Evolutionary conservation across 2,888 invertebrate genomes (phyloP).

Genomic region (Athrips mouffetella): DNA sequence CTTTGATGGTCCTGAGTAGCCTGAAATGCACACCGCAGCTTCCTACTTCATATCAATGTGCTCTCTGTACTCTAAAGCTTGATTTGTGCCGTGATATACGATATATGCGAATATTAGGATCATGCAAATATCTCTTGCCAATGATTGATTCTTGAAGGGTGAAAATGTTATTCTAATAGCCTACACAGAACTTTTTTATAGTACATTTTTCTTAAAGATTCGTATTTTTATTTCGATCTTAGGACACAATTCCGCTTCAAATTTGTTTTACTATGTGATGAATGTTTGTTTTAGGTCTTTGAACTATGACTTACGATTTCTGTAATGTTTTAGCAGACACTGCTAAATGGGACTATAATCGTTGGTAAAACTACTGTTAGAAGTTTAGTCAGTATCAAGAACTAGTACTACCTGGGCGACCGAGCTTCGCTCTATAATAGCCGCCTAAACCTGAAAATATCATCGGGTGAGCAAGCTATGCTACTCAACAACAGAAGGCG

Average conservation of each 20-base stretch:
- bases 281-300: conserved; percentile 5
- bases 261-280: too few species aligned
- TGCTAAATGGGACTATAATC: background rate
- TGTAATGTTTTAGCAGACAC: conserved; percentile 9
- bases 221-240: too few species aligned
- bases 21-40: conserved; percentile 45
- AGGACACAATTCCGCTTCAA: too few species aligned
- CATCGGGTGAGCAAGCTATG: too few species aligned
- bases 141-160: too few species aligned
- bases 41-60: conserved; percentile 53
- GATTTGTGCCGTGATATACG: conserved; percentile 31
- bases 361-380: background rate
- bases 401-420: background rate
- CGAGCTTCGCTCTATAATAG: too few species aligned
- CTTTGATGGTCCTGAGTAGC: conserved; percentile 53
- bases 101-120: conserved; percentile 17
- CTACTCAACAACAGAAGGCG: too few species aligned
- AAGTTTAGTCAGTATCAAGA: too few species aligned
- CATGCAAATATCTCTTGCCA: conserved; percentile 8
- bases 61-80: conserved; percentile 38
- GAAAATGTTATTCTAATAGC: too few species aligned
- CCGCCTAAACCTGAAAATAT: too few species aligned
- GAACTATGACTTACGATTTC: background rate
- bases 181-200: too few species aligned
- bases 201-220: too few species aligned